Conservation (phyloP, 2,888 invertebrate species). For the Panopea generosa region DNA sequence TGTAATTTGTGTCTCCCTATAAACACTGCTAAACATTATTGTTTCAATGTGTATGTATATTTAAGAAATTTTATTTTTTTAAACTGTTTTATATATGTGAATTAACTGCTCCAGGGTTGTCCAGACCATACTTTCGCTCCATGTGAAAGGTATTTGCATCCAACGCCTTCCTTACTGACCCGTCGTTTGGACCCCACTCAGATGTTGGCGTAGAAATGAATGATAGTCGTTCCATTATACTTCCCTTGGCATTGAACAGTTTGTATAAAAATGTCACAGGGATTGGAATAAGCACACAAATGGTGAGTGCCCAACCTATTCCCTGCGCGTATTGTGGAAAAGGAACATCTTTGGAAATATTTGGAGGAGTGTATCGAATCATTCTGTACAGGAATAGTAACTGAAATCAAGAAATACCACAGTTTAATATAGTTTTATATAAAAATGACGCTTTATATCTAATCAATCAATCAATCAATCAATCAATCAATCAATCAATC, state of each 20-base stretch:
- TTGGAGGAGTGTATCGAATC: constrained; percentile 68
- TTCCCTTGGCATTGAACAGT: constrained; percentile 44
- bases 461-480: no score
- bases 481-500: no score
- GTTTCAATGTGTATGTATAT: no score
- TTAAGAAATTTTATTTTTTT: no score
- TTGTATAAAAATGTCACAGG: constrained; percentile 72
- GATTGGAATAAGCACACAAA: constrained; percentile 71
- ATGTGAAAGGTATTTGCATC: constrained; percentile 19
- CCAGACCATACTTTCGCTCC: constrained; percentile 49
- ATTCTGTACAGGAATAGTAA: constrained; percentile 76
- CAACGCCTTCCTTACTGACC: constrained; percentile 38
- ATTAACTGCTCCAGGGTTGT: constrained; percentile 53
- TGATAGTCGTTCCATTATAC: constrained; percentile 55
- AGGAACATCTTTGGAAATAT: constrained; percentile 57
- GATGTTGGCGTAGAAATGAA: constrained; percentile 66
- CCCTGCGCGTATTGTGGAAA: constrained; percentile 74
- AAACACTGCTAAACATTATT: no score
- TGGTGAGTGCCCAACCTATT: constrained; percentile 73
- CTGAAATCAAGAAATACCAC: constrained; percentile 52
- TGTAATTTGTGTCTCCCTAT: no score
- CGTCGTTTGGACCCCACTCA: constrained; percentile 73
- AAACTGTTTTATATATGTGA: constrained; percentile 43
- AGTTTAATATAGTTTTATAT: no score
- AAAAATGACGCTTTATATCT: no score